Base-by-base conservation (phyloP, 2,888 invertebrate genomes). In the Diplolepis rosae region DNA sequence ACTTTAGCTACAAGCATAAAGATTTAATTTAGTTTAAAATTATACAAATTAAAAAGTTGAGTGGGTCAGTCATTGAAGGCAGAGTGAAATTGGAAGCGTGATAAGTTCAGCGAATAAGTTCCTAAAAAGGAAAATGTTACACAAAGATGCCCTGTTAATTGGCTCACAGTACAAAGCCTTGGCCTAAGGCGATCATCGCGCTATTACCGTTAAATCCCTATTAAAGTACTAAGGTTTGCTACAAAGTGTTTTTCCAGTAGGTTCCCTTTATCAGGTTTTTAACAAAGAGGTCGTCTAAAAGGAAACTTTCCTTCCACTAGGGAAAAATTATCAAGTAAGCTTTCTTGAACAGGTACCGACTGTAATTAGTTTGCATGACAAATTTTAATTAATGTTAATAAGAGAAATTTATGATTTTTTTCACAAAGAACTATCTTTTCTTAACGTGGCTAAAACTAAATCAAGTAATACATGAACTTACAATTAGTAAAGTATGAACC, bases 121-220 rank as follows among this genome's bases (percentile, higher is more conserved):
- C 2, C 2, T 35, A 24, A 39, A 24, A 39, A 61, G 39, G 61
- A 75, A 70, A 70, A 61, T 61, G 66, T 70, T 70, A 72, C 73
- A 75, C 73, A 73, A 71, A 68, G 51, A 50, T 75, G 72, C 72
- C 73, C 70, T 73, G 72, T 70, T 77, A 77, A 77, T 75, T 75
- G 75, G 75, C 75, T 77, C 72, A 65, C 50, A 72, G 71, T 71
- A 74, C 73, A 77, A 75, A 72, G 73, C 70, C 70, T 65, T 48
- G 70, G 74, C 69, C 65, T 56, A 65, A 72, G 77, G 72, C 75
- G 72, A 75, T 72, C 48, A 75, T 70, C 72, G 70, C 24, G 67
- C 61, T 71, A 67, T 70, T 54, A 69, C 72, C 56, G 61, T 51
- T 72, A 77, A 77, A 72, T 39, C 24, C 24, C 22, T 61, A 61